Evolutionary conservation across 2,113 vertebrate genomes (phyloP).

Genomic region (human): DNA sequence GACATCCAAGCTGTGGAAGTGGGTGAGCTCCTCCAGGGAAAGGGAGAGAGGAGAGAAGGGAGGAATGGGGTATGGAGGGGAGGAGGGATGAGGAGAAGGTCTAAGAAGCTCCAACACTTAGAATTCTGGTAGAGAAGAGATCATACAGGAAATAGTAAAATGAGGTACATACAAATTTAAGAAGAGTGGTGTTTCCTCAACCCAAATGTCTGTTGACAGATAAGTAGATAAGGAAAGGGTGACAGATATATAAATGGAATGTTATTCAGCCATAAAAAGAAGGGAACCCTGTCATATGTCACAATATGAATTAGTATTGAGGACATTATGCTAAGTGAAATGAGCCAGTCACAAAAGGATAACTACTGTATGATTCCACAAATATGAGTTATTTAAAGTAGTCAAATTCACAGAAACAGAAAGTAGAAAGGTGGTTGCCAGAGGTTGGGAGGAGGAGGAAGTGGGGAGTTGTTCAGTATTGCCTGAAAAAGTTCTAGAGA

Average conservation of each 20-base stretch:
- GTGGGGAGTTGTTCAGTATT: background rate
- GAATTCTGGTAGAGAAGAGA: background rate
- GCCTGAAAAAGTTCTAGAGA: background rate
- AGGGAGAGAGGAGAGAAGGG: too few relatives aligned
- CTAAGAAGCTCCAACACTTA: background rate
- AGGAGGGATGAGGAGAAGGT: background rate
- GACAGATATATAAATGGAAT: background rate
- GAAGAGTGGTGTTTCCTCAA: background rate
- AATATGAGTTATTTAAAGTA: background rate
- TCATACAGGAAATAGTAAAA: background rate
- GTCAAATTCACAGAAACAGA: background rate
- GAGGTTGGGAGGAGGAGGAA: too few relatives aligned
- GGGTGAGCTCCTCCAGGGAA: background rate
- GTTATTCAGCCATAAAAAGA: background rate
- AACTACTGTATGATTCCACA: background rate
- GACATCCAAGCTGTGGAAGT: background rate
- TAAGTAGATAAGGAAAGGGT: background rate
- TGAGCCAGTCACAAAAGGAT: background rate
- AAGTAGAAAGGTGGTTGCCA: background rate
- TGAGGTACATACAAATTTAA: background rate
- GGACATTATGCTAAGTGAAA: background rate
- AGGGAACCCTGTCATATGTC: background rate
- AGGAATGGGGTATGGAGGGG: background rate
- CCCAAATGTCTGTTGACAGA: background rate
- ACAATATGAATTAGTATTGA: background rate